These are phyloP conservation scores for Napeogenes inachia DNA, from an alignment of 2,888 invertebrate genomes.

Conservation along the genomic window DNA sequence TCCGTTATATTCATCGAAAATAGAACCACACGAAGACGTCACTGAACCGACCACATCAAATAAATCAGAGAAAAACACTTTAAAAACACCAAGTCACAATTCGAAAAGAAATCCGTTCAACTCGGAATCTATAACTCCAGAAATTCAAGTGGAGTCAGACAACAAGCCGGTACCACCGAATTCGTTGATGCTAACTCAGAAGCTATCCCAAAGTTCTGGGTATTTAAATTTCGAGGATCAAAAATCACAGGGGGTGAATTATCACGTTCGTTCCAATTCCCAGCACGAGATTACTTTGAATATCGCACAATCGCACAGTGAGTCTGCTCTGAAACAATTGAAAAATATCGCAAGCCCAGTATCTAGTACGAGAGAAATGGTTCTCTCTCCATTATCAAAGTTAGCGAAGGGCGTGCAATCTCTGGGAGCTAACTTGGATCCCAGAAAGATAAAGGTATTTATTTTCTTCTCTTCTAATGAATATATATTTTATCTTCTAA, in stretches of 20 bases:
- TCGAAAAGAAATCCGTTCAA: conserved; percentile 65
- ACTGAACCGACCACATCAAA: conserved; percentile 78
- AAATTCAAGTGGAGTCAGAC: conserved; percentile 74
- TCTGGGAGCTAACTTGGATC: conserved; percentile 90
- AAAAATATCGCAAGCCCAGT: conserved; percentile 83
- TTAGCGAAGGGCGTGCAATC: conserved; percentile 92
- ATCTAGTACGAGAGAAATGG: conserved; percentile 79
- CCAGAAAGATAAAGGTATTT: conserved; percentile 82
- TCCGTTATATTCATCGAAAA: conserved; percentile 70
- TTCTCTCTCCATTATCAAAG: conserved; percentile 86
- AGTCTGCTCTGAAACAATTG: conserved; percentile 84
- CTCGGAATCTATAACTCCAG: conserved; percentile 75
- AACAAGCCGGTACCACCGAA: conserved; percentile 72
- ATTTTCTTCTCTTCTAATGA: background rate
- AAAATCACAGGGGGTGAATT: conserved; percentile 43
- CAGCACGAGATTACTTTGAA: conserved; percentile 83
- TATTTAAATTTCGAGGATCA: conserved; percentile 76
- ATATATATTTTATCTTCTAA: background rate
- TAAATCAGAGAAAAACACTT: conserved; percentile 41
- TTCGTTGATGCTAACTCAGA: conserved; percentile 76
- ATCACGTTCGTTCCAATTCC: conserved; percentile 74
- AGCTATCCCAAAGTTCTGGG: conserved; percentile 83
- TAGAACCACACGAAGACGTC: conserved; percentile 71
- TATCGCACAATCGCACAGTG: conserved; percentile 87
- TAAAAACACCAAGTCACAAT: conserved; percentile 58